Evolutionary conservation across 2,113 vertebrate genomes (phyloP).

Genomic region (Hypocryptadius cinnamomeus): DNA sequence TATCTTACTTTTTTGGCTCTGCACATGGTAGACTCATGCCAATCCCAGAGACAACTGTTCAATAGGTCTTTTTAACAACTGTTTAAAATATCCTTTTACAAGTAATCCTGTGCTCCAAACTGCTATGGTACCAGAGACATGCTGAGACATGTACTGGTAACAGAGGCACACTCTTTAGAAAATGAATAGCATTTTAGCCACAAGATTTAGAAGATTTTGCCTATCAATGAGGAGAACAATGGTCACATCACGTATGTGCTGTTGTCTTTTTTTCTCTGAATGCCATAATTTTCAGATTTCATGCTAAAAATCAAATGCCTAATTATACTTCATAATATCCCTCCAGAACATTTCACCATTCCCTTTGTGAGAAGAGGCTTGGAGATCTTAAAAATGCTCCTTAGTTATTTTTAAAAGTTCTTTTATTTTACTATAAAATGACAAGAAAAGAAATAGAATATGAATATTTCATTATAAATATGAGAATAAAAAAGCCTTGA

Average conservation of each 20-base stretch:
- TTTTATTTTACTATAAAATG: neutral
- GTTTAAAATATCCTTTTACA: neutral
- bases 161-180: neutral
- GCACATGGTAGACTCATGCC: neutral
- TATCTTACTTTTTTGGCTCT: neutral
- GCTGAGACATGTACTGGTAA: neutral
- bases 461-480: neutral
- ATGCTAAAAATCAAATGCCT: neutral
- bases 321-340: neutral
- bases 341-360: neutral
- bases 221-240: neutral
- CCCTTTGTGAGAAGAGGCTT: neutral
- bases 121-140: accelerated
- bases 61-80: neutral
- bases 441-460: neutral
- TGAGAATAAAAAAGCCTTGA: neutral
- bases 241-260: neutral
- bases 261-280: neutral
- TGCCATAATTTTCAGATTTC: neutral
- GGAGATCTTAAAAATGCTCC: neutral
- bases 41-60: neutral
- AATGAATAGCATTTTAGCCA: neutral
- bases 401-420: neutral
- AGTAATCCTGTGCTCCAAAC: neutral
- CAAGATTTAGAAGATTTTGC: neutral